Evolutionary conservation across 1,140 invertebrate genomes (phyloP).

Genomic region (Panonychus citri): DNA sequence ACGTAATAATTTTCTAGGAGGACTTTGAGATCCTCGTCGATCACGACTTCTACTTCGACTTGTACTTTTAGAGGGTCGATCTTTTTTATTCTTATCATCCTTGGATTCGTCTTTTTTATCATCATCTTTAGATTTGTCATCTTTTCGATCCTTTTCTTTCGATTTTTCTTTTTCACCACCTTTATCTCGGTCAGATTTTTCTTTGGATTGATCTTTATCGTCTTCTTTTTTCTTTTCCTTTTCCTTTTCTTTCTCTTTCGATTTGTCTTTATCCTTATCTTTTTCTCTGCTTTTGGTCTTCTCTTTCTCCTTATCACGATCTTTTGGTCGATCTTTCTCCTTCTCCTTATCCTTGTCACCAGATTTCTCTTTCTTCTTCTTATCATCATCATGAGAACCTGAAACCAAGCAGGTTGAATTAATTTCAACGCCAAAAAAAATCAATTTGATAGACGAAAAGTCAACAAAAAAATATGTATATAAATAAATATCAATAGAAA

Average conservation of each 20-base stretch:
- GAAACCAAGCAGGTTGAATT: background rate
- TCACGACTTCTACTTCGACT: background rate
- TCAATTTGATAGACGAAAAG: no score
- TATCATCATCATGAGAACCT: background rate
- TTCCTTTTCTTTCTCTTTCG: background rate
- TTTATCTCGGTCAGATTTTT: background rate
- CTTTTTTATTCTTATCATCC: constrained; percentile 5
- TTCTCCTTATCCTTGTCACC: background rate
- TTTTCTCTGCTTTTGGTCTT: no score
- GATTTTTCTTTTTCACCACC: background rate
- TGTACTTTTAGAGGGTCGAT: background rate
- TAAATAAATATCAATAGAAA: no score
- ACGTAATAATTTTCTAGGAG: constrained; percentile 1
- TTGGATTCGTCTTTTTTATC: constrained; percentile 1
- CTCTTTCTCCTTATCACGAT: background rate
- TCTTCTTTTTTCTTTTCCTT: background rate
- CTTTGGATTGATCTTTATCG: background rate
- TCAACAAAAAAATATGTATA: no score
- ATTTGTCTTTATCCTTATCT: no score
- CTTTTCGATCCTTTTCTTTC: background rate
- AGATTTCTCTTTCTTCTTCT: background rate
- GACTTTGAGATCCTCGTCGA: background rate
- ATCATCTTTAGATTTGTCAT: background rate
- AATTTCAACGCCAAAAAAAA: background rate
- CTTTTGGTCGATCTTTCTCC: background rate